Evolutionary conservation across 2,113 vertebrate genomes (phyloP).

Genomic region (Steatornis caripensis): DNA sequence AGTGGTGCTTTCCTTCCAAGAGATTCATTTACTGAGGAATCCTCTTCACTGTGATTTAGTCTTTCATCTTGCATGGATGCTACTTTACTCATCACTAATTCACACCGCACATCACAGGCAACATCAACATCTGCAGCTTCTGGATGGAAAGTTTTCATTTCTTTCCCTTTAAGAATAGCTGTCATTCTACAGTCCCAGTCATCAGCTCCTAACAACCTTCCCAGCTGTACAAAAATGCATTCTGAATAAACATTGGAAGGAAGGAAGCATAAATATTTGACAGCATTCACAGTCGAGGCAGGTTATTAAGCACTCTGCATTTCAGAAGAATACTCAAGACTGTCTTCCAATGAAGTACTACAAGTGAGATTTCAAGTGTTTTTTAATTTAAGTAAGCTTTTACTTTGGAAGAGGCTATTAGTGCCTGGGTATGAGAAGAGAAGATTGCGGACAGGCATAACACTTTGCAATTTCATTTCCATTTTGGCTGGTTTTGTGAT

Average conservation of each 20-base stretch:
- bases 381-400: conserved; percentile 34
- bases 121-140: conserved; percentile 53
- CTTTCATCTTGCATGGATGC: conserved; percentile 32
- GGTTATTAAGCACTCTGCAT: conserved; percentile 44
- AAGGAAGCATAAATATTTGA: conserved; percentile 62
- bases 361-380: not conserved
- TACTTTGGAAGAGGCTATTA: not conserved
- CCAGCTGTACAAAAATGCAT: conserved; percentile 60
- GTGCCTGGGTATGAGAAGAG: not conserved
- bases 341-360: conserved; percentile 19
- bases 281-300: conserved; percentile 41
- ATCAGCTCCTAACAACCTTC: conserved; percentile 63
- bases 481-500: not conserved
- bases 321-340: conserved; percentile 42
- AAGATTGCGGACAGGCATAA: not conserved
- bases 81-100: conserved; percentile 37
- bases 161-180: conserved; percentile 55
- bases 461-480: not conserved
- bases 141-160: conserved; percentile 26
- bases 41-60: not conserved
- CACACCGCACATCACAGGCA: conserved; percentile 14
- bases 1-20: conserved; percentile 4
- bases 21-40: conserved; percentile 5
- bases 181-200: conserved; percentile 46
- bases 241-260: conserved; percentile 68